Evolutionary conservation across 2,113 vertebrate species (phyloP).

Genomic region (Barbus barbus): DNA sequence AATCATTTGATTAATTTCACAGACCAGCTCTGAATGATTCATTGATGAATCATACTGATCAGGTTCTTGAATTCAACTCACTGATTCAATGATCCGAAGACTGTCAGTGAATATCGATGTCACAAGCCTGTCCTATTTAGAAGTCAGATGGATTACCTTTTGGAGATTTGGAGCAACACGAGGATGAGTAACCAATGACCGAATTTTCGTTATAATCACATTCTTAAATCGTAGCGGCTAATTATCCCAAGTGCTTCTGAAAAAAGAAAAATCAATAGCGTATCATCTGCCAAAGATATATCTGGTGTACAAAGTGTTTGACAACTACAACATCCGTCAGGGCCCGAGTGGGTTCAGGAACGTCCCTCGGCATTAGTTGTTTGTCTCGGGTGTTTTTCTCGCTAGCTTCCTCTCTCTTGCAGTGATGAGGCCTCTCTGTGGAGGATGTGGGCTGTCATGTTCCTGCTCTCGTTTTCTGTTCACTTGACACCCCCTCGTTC

Average conservation of each 20-base stretch:
- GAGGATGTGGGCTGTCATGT: constrained; percentile 68
- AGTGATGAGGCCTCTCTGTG: constrained; percentile 46
- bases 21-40: too few species aligned
- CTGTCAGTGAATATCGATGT: background rate
- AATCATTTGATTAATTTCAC: background rate
- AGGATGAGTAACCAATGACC: background rate
- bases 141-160: background rate
- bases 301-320: constrained; percentile 31
- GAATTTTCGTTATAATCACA: background rate
- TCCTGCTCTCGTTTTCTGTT: constrained; percentile 53
- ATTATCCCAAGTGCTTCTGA: constrained; percentile 26
- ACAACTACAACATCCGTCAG: constrained; percentile 34
- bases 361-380: constrained; percentile 28
- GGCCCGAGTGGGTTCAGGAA: constrained; percentile 18
- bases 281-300: constrained; percentile 39
- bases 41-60: too few species aligned
- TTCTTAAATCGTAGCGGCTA: constrained; percentile 14
- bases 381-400: constrained; percentile 38
- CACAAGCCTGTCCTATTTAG: background rate
- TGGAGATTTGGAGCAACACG: background rate
- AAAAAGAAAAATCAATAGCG: constrained; percentile 28
- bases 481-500: constrained; percentile 68
- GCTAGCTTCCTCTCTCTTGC: constrained; percentile 26
- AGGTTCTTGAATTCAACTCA: background rate
- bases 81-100: background rate